Evolutionary conservation across 64 coral and sea anemone genomes (phyloP), one percentile per base, ranked within the genome.

Genomic region (Montipora efflorescens): DNA sequence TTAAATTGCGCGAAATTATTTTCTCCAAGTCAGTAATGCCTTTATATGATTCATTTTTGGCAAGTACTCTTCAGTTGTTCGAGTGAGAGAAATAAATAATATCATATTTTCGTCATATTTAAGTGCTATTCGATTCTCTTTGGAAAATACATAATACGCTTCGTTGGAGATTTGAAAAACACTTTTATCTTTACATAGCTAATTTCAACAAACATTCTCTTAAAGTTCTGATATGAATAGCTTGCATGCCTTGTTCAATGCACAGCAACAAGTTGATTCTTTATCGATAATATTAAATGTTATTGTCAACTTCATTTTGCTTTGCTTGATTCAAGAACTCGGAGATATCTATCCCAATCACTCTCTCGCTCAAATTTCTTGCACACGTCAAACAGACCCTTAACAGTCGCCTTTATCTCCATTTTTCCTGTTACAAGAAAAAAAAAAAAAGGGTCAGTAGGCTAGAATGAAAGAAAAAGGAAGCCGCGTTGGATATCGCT

Each of bases 321-420:
- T 50, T 71, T 86, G 19, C 46, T 14, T 49, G 18, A n/a, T 71
- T 72, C 82, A 48, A 50, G 43, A 86, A 68, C 44, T 25, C 18
- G 46, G 2, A 86, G 12, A 18, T 86, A 93, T 52, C 84, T 93
- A 28, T 93, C 74, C 92, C 83, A 93, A 14, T 76, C 76, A 62
- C 61, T 81, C 20, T 93, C 92, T 3, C 73, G 61, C 18, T 76
- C 81, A 62, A 88, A 93, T 78, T 21, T 93, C 76, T 87, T 93
- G 92, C 83, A 88, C 59, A 72, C 74, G 7, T 67, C 76, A 48
- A 93, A 93, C 59, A 93, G 44, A 2, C 87, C 79, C 84, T 93
- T 93, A 3, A 93, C 87, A 19, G 76, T 75, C 20, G 50, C 59
- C 73, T 88, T 93, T 4, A 87, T 47, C 23, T 79, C 75, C 19